Evolutionary conservation across 2,888 invertebrate genomes (phyloP).

Genomic region (Baccha elongata): DNA sequence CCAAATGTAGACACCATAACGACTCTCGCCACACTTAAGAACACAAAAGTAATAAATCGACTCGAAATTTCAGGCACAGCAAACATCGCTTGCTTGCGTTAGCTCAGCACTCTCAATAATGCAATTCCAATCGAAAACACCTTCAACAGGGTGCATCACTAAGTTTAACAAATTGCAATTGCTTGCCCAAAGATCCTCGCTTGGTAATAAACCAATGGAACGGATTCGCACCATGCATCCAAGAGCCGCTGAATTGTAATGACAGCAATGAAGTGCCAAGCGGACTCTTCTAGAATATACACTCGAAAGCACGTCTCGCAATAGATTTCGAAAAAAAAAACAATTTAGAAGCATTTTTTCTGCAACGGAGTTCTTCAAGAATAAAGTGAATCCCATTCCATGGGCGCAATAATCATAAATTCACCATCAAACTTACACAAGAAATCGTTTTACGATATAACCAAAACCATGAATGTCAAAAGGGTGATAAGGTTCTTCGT

Average conservation of each 20-base stretch:
- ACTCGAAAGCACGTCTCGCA: constrained; percentile 40
- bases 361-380: not conserved
- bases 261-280: constrained; percentile 53
- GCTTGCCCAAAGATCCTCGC: constrained; percentile 58
- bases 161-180: constrained; percentile 57
- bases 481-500: constrained; percentile 42
- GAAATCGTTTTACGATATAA: constrained; percentile 69
- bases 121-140: constrained; percentile 24
- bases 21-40: not conserved
- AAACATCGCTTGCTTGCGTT: not conserved
- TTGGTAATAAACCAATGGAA: constrained; percentile 49
- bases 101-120: constrained; percentile 9
- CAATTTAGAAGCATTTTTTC: not conserved
- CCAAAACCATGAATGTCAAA: constrained; percentile 42
- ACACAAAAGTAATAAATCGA: constrained; percentile 13
- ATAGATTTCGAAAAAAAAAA: not conserved
- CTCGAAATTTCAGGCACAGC: constrained; percentile 8
- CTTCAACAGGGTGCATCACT: constrained; percentile 27
- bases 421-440: constrained; percentile 66
- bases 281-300: constrained; percentile 32
- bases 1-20: not conserved
- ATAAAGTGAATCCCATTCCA: constrained; percentile 20
- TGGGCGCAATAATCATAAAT: constrained; percentile 69
- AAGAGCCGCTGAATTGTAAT: constrained; percentile 49
- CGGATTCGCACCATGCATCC: not conserved